Evolutionary conservation across 1,140 invertebrate species (phyloP).

Genomic region (Drosophila kikkawai): DNA sequence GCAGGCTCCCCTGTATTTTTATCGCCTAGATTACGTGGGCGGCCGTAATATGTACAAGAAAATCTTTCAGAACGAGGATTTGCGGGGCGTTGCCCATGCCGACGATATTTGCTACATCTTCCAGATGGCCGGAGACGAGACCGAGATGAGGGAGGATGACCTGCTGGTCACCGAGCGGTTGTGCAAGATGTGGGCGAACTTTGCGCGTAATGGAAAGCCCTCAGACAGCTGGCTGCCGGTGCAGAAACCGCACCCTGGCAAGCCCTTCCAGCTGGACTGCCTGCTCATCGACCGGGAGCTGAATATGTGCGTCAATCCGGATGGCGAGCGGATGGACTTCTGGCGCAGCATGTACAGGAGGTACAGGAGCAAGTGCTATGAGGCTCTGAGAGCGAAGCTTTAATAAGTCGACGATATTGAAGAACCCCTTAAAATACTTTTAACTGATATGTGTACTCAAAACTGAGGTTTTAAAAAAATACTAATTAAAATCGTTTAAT

Average conservation of each 20-base stretch:
- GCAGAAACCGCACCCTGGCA: conserved; percentile 8
- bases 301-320: conserved; percentile 72
- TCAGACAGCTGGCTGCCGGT: conserved; percentile 71
- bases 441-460: neutral
- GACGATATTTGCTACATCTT: conserved; percentile 88
- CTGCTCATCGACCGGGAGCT: conserved; percentile 69
- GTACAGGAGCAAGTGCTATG: conserved; percentile 46
- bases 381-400: conserved; percentile 61
- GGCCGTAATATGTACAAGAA: conserved; percentile 86
- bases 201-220: conserved; percentile 86
- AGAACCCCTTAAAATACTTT: neutral
- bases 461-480: neutral
- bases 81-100: conserved; percentile 87
- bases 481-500: neutral
- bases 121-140: conserved; percentile 86
- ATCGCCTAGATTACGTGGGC: conserved; percentile 86
- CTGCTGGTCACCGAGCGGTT: conserved; percentile 85
- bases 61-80: conserved; percentile 64
- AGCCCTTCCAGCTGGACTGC: conserved; percentile 69
- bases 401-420: conserved; percentile 17
- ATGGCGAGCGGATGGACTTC: conserved; percentile 82
- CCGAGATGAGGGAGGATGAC: conserved; percentile 85
- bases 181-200: conserved; percentile 88
- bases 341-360: conserved; percentile 79
- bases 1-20: conserved; percentile 78